These are phyloP conservation scores for Archips xylosteana DNA, from an alignment of 2,888 invertebrate genomes.

Conservation along the genomic window DNA sequence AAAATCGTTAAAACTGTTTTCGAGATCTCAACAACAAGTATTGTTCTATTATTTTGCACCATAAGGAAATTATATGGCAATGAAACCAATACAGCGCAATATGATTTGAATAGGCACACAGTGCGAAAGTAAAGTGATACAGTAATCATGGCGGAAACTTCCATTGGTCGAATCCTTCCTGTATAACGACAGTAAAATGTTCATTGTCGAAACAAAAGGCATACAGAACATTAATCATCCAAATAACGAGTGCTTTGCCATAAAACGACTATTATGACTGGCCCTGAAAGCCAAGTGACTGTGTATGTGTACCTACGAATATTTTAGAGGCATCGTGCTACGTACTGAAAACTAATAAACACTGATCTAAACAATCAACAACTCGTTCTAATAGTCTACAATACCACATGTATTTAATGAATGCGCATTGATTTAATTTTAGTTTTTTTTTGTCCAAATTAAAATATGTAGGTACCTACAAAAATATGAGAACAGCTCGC, in stretches of 20 bases:
- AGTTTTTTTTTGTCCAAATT: too few species aligned
- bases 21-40: too few species aligned
- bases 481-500: too few species aligned
- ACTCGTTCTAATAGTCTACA: too few species aligned
- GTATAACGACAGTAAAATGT: constrained; percentile 22
- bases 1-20: too few species aligned
- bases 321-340: background rate
- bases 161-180: constrained; percentile 28
- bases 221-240: constrained; percentile 35
- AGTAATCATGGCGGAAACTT: constrained; percentile 25
- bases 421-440: too few species aligned
- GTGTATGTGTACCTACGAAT: background rate
- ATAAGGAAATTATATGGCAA: background rate
- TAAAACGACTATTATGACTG: constrained; percentile 26
- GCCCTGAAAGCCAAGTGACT: constrained; percentile 15
- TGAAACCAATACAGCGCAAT: constrained; percentile 19
- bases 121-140: constrained; percentile 17
- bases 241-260: constrained; percentile 31
- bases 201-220: constrained; percentile 31
- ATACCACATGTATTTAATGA: too few species aligned
- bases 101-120: constrained; percentile 20
- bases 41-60: background rate
- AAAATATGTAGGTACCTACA: too few species aligned
- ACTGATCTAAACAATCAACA: background rate
- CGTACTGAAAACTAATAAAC: background rate